phyloP scores from a whole-genome alignment of 2,888 invertebrate species.

The Sminthurides aquaticus region DNA sequence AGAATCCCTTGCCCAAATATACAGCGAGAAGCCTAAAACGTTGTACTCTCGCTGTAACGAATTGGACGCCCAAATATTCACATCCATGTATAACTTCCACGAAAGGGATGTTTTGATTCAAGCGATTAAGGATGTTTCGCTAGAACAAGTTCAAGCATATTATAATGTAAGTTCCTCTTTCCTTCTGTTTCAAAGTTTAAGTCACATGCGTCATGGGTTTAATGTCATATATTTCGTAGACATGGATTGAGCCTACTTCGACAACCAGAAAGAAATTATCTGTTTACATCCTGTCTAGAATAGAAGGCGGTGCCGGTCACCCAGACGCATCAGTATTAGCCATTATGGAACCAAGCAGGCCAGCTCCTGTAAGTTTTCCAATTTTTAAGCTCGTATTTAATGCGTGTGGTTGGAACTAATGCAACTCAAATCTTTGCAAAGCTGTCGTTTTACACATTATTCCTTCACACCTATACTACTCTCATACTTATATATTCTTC shows the following conservation, averaged over 20 bases:
- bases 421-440: no score
- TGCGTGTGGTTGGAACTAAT: no score
- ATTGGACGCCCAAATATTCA: not conserved
- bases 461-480: no score
- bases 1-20: slow-evolving; percentile 68
- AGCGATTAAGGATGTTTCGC: not conserved
- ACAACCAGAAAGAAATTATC: slow-evolving; percentile 4
- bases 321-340: not conserved
- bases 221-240: slow-evolving; percentile 5
- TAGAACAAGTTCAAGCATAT: slow-evolving; percentile 1
- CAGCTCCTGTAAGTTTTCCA: not conserved
- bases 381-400: no score
- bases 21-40: slow-evolving; percentile 85
- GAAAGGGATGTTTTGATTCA: not conserved
- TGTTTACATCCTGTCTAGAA: slow-evolving; percentile 6
- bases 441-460: no score
- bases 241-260: slow-evolving; percentile 12
- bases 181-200: no score
- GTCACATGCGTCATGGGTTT: no score
- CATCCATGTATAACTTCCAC: slow-evolving; percentile 10
- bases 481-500: no score
- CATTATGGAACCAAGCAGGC: not conserved
- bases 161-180: slow-evolving; percentile 3
- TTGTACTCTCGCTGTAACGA: slow-evolving; percentile 55
- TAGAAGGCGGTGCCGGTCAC: slow-evolving; percentile 9